These are phyloP conservation scores for Gymnothorax javanicus DNA, from an alignment of 2,797 vertebrate species.

Conservation along the genomic window DNA sequence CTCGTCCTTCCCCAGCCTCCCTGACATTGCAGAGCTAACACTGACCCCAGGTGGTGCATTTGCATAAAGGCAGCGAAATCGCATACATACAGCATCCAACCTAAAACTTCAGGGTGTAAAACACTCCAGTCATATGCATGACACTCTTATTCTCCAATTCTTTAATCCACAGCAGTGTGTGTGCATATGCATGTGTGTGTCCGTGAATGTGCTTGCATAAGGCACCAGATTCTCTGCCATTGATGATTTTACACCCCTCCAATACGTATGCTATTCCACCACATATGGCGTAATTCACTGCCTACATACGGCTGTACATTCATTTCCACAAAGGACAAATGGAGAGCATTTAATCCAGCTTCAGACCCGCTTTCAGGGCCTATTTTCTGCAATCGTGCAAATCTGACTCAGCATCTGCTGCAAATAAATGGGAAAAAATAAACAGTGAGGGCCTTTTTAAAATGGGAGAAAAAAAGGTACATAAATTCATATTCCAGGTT, in stretches of 20 bases:
- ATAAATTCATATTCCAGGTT: neutral
- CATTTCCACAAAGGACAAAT: neutral
- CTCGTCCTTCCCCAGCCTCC: neutral
- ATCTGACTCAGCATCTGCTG: neutral
- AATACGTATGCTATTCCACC: neutral
- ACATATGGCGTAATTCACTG: neutral
- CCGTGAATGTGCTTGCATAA: neutral
- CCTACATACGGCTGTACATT: neutral
- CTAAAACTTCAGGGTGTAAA: neutral
- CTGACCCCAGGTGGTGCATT: conserved; percentile 17
- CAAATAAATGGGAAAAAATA: neutral
- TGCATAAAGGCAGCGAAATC: neutral
- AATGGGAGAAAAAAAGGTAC: neutral
- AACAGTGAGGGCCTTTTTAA: neutral
- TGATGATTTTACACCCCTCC: neutral
- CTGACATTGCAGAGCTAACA: conserved; percentile 1
- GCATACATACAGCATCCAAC: neutral
- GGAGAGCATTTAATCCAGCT: neutral
- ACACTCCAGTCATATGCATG: neutral
- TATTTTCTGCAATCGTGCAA: neutral
- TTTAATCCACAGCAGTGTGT: neutral
- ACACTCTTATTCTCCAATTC: neutral
- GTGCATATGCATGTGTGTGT: neutral
- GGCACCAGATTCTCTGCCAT: neutral
- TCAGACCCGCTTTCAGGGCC: neutral